These are phyloP conservation scores for Chromobotia macracanthus DNA, from an alignment of 2,797 vertebrate species.

Conservation along the genomic window DNA sequence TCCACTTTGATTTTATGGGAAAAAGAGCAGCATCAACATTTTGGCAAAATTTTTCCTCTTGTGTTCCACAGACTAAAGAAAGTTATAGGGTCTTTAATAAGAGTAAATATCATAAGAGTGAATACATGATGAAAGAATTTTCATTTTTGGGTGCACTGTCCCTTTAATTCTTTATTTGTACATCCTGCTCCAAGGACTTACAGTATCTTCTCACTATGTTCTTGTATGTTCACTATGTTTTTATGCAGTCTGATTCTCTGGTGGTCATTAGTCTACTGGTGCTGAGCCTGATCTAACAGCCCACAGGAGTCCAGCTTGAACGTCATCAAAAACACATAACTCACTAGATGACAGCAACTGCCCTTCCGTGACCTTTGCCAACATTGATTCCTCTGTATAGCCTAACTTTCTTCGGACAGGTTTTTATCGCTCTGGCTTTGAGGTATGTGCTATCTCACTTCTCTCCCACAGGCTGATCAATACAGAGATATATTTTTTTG, in stretches of 20 bases:
- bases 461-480: constrained; percentile 48
- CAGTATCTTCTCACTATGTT: background rate
- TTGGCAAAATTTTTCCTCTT: background rate
- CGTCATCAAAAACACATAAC: constrained; percentile 53
- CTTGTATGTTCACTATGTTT: constrained; percentile 10
- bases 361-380: constrained; percentile 62
- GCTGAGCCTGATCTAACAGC: constrained; percentile 57
- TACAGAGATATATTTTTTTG: constrained; percentile 50
- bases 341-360: constrained; percentile 56
- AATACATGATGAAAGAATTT: background rate
- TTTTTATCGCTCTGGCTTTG: constrained; percentile 49
- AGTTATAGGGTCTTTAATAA: no score
- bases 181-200: background rate
- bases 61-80: background rate
- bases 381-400: constrained; percentile 49
- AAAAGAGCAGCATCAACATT: no score
- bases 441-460: constrained; percentile 53
- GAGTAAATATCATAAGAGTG: background rate
- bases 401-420: constrained; percentile 40
- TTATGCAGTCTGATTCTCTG: constrained; percentile 48
- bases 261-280: constrained; percentile 42
- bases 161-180: background rate
- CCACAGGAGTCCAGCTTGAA: constrained; percentile 44
- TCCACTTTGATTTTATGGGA: background rate
- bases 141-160: background rate